These are phyloP conservation scores for Drosophila tanythrix DNA, from an alignment of 2,888 invertebrate species.

Conservation along the genomic window DNA sequence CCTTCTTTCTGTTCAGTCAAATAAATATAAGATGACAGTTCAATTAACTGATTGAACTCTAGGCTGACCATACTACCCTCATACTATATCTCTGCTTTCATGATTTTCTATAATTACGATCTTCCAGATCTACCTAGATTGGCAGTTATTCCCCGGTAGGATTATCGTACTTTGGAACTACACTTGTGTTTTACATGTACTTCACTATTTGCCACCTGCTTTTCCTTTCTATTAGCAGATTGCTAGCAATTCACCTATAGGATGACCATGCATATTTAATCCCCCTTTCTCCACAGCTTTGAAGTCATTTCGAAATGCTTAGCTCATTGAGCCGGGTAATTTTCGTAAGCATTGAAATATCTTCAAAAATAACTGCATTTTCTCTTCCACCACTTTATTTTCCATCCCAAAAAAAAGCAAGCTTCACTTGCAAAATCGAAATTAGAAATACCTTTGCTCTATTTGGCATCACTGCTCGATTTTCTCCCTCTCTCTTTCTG, in stretches of 20 bases:
- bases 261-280: not conserved
- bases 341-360: not conserved
- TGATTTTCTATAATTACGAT: not conserved
- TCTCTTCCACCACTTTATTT: not conserved
- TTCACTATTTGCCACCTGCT: not conserved
- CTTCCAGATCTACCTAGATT: not conserved
- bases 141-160: not conserved
- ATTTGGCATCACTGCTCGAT: not conserved
- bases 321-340: not conserved
- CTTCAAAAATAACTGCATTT: not conserved
- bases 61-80: not conserved
- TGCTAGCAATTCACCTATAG: not conserved
- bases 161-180: not conserved
- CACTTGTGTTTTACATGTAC: not conserved
- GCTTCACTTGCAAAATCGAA: slow-evolving; percentile 17
- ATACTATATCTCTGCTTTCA: not conserved
- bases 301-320: not conserved
- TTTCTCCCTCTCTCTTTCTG: not conserved
- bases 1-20: not conserved
- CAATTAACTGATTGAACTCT: not conserved
- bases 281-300: not conserved
- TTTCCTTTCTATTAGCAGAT: not conserved
- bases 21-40: not conserved
- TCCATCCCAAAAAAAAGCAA: not conserved
- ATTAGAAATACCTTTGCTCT: slow-evolving; percentile 34